Conservation (phyloP, 2,113 vertebrate species). For the Malurus elegans region DNA sequence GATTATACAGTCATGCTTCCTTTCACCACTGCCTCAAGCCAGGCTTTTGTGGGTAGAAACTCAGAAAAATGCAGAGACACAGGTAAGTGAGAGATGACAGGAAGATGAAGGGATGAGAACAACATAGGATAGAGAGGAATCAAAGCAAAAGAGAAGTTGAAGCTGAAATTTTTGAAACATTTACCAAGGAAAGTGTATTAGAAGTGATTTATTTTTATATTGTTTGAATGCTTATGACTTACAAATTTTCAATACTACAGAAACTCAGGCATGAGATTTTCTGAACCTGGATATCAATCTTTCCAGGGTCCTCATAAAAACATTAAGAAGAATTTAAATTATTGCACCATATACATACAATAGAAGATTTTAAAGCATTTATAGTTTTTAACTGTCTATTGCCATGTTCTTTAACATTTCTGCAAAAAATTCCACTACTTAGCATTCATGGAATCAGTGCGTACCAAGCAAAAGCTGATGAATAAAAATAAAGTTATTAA, state of each 20-base stretch:
- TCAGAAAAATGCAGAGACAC: background rate
- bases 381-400: background rate
- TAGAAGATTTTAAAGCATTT: background rate
- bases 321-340: background rate
- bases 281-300: background rate
- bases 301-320: background rate
- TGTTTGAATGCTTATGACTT: background rate
- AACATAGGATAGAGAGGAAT: background rate
- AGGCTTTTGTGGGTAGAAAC: background rate
- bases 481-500: background rate
- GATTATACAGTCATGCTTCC: background rate
- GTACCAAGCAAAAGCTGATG: background rate
- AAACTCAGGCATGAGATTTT: background rate
- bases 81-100: background rate
- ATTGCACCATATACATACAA: background rate
- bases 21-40: background rate
- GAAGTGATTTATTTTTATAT: background rate
- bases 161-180: background rate
- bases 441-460: background rate
- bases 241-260: background rate
- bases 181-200: background rate
- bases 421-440: background rate
- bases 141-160: background rate
- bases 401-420: background rate
- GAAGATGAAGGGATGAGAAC: background rate